phyloP scores from a whole-genome alignment of 2,888 invertebrate species.

The Nomada lathburiana region DNA sequence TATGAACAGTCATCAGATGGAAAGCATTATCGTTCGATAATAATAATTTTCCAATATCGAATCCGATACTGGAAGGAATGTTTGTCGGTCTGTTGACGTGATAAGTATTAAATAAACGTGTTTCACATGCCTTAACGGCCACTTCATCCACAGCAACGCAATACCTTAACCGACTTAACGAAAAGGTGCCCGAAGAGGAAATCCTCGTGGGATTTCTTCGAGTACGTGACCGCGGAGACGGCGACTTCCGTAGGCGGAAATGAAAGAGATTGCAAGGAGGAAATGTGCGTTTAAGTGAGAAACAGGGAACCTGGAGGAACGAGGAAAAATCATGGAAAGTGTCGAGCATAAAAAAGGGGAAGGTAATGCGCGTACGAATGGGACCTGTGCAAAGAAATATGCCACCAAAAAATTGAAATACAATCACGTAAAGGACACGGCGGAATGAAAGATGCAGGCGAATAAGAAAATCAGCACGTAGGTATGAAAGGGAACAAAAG shows the following conservation, averaged over 20 bases:
- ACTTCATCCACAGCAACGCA: neutral
- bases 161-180: conserved; percentile 50
- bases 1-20: too few relatives aligned
- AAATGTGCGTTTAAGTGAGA: conserved; percentile 44
- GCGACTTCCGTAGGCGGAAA: conserved; percentile 8
- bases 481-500: conserved; percentile 12
- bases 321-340: neutral
- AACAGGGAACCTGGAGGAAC: neutral
- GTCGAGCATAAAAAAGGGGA: conserved; percentile 11
- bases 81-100: too few relatives aligned
- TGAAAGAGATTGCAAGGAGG: conserved; percentile 7
- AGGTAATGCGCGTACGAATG: neutral
- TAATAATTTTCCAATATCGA: too few relatives aligned
- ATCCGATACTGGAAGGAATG: too few relatives aligned
- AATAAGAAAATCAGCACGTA: conserved; percentile 3
- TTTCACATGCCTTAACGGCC: too few relatives aligned
- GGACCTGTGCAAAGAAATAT: neutral
- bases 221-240: conserved; percentile 1
- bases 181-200: conserved; percentile 66
- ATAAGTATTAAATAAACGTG: too few relatives aligned
- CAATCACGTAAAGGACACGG: neutral
- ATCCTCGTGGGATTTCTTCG: conserved; percentile 67
- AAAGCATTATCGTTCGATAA: too few relatives aligned
- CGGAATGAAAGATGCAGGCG: neutral
- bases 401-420: conserved; percentile 9